phyloP scores from a whole-genome alignment of 1,140 invertebrate species.

The Heliconius congener region DNA sequence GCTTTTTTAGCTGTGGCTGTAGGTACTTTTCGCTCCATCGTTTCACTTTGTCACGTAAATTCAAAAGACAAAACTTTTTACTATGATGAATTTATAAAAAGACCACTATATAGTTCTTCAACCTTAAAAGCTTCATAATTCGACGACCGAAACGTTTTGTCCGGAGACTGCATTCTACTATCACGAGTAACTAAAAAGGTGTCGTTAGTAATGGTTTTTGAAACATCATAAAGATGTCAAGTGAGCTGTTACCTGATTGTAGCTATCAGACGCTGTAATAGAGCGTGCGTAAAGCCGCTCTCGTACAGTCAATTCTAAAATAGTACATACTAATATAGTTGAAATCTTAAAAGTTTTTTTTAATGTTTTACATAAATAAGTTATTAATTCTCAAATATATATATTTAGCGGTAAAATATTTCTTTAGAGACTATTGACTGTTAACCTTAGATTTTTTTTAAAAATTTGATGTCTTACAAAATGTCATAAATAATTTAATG shows the following conservation, averaged over 20 bases:
- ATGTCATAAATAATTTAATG: too few species aligned
- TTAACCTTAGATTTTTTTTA: too few species aligned
- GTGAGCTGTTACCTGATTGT: conserved; percentile 73
- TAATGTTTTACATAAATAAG: neutral
- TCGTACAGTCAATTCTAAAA: conserved; percentile 43
- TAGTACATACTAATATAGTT: neutral
- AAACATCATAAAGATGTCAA: conserved; percentile 81
- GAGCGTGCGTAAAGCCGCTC: conserved; percentile 55
- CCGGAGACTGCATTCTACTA: conserved; percentile 52
- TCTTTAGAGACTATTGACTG: too few species aligned
- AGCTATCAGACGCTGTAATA: conserved; percentile 71
- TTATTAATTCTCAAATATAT: neutral
- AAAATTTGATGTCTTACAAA: too few species aligned
- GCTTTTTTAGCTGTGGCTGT: neutral
- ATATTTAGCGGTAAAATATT: too few species aligned
- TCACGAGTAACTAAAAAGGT: conserved; percentile 79
- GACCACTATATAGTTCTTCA: neutral
- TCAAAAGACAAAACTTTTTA: conserved; percentile 4
- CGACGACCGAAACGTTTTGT: conserved; percentile 59
- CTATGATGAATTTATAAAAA: conserved; percentile 9
- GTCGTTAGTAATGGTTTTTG: conserved; percentile 80
- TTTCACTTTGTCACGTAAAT: neutral
- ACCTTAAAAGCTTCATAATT: conserved; percentile 10
- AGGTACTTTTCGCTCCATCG: neutral
- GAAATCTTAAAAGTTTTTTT: neutral